These are phyloP conservation scores for Pygoscelis antarcticus DNA, from an alignment of 2,113 vertebrate species.

Conservation along the genomic window DNA sequence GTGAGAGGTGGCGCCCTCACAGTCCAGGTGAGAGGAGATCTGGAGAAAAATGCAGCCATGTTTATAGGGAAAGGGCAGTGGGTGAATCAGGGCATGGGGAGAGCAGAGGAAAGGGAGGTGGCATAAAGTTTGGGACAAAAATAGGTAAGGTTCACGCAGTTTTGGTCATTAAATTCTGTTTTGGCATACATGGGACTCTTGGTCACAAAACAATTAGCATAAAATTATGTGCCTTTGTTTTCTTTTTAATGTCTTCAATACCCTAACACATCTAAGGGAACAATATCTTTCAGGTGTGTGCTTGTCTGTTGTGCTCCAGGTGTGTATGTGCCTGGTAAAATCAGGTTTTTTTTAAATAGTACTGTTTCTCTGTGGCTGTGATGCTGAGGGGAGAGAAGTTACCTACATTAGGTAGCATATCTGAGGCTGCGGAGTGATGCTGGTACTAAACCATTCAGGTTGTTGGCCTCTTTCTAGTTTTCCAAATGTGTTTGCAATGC, in stretches of 20 bases:
- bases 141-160: fast-evolving
- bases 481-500: not conserved
- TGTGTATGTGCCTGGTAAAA: not conserved
- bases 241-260: not conserved
- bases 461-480: not conserved
- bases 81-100: not conserved
- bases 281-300: not conserved
- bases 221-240: not conserved
- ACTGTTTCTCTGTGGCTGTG: not conserved
- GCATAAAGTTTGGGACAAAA: not conserved
- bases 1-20: conserved; percentile 90
- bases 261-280: not conserved
- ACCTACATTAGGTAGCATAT: fast-evolving
- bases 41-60: not conserved
- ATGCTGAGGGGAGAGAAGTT: not conserved
- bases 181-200: not conserved
- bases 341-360: not conserved
- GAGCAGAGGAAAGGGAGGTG: not conserved
- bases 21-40: conserved; percentile 87
- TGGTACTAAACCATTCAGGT: not conserved
- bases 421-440: not conserved
- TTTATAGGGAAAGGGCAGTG: not conserved
- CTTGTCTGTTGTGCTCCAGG: not conserved
- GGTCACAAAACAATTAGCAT: not conserved
- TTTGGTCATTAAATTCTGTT: not conserved